A percentile compares a stretch with the other conserved stretches of the same genome.
Evolutionary conservation across 2,797 vertebrate species (phyloP).

Genomic region (Philypnodon macrostomus): DNA sequence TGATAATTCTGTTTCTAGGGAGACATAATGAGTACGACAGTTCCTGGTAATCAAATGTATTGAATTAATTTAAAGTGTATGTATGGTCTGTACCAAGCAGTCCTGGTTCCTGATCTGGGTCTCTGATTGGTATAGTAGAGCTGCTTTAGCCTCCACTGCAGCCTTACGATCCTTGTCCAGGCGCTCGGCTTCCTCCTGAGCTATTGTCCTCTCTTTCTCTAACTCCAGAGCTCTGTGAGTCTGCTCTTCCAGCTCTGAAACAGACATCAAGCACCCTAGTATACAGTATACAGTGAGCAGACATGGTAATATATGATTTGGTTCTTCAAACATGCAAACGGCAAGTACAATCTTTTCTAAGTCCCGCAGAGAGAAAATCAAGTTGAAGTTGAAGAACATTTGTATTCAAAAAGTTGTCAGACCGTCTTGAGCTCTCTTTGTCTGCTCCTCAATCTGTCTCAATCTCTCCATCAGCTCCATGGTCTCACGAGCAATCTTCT

Average conservation of each 20-base stretch:
- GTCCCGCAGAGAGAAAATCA: slow-evolving; percentile 23
- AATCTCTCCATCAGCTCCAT: slow-evolving; percentile 93
- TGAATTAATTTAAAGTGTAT: not conserved
- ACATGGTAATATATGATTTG: not conserved
- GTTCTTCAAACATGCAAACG: slow-evolving; percentile 13
- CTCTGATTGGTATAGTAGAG: slow-evolving; percentile 84
- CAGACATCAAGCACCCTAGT: slow-evolving; percentile 4
- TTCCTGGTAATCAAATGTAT: not conserved
- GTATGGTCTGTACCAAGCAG: slow-evolving; percentile 79
- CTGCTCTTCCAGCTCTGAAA: slow-evolving; percentile 93
- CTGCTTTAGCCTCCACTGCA: slow-evolving; percentile 89
- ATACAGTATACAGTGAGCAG: slow-evolving; percentile 1
- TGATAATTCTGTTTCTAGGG: not conserved
- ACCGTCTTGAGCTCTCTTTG: slow-evolving; percentile 96
- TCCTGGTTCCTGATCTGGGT: slow-evolving; percentile 91
- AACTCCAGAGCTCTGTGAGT: slow-evolving; percentile 89
- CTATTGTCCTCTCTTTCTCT: slow-evolving; percentile 88
- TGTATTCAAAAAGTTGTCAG: slow-evolving; percentile 61
- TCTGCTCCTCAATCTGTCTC: slow-evolving; percentile 94
- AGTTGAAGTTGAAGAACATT: slow-evolving; percentile 36
- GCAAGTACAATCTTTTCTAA: slow-evolving; percentile 14
- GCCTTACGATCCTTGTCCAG: slow-evolving; percentile 87
- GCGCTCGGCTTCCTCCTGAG: slow-evolving; percentile 90
- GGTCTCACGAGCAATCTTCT: slow-evolving; percentile 96
- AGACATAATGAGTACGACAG: no score